A percentile compares a stretch with the other conserved stretches of the same genome.
These are phyloP conservation scores for Helogale parvula DNA, from an alignment of 2,113 vertebrate genomes.

Conservation along the genomic window DNA sequence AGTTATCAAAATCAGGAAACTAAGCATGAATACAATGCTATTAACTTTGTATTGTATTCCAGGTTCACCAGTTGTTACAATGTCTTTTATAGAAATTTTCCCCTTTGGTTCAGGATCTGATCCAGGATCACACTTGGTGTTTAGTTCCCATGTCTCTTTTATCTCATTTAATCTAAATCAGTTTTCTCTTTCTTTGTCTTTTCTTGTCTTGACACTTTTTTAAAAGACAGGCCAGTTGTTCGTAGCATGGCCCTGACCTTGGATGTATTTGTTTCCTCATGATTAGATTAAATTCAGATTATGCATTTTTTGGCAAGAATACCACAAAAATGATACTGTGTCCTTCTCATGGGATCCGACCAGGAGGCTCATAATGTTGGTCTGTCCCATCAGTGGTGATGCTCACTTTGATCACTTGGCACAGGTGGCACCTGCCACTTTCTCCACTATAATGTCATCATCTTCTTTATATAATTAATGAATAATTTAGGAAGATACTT, in stretches of 20 bases:
- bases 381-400: background rate
- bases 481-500: background rate
- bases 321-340: background rate
- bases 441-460: background rate
- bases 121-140: background rate
- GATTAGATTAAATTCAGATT: slow-evolving; percentile 30
- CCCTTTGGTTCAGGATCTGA: background rate
- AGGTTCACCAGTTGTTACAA: background rate
- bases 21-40: background rate
- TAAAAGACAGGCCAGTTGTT: background rate
- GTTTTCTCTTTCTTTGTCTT: slow-evolving; percentile 1
- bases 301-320: slow-evolving; percentile 24
- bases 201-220: background rate
- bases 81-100: background rate
- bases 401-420: slow-evolving; percentile 19
- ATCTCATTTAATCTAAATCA: slow-evolving; percentile 19
- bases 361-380: background rate
- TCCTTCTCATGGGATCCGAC: background rate
- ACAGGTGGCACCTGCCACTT: background rate
- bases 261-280: background rate
- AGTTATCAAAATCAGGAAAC: background rate
- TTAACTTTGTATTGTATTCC: background rate
- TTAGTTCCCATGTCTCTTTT: background rate
- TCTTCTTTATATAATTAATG: slow-evolving; percentile 49
- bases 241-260: background rate